Conservation (phyloP, 2,797 vertebrate genomes). For the Limnodromus scolopaceus region DNA sequence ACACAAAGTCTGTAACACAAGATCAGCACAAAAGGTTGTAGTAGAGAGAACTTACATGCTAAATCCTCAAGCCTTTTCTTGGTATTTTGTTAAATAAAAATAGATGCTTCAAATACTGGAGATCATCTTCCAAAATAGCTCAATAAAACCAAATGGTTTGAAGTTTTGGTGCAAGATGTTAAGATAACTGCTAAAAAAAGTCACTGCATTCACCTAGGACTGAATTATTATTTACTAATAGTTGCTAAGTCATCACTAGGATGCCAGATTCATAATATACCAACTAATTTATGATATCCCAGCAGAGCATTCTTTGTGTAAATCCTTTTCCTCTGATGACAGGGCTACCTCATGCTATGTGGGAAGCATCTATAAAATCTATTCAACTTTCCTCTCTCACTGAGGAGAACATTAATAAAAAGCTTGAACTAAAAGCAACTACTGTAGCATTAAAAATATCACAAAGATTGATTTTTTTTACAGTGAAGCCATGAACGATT, state of each 20-base stretch:
- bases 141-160: background rate
- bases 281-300: background rate
- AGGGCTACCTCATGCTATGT: background rate
- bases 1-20: background rate
- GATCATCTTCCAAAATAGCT: background rate
- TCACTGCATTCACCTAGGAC: background rate
- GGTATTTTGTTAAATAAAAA: background rate
- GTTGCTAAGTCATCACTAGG: background rate
- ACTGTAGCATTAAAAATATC: background rate
- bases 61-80: background rate
- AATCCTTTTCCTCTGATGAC: background rate
- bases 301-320: background rate
- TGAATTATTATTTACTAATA: background rate
- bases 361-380: background rate
- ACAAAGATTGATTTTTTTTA: background rate
- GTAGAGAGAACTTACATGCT: background rate
- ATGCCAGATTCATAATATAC: background rate
- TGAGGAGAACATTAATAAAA: background rate
- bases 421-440: background rate
- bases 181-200: background rate
- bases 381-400: background rate
- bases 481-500: background rate
- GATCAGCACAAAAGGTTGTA: background rate
- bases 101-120: background rate
- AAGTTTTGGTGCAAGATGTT: background rate